Conservation (phyloP, 2,113 vertebrate species). For the Clarias magur region DNA sequence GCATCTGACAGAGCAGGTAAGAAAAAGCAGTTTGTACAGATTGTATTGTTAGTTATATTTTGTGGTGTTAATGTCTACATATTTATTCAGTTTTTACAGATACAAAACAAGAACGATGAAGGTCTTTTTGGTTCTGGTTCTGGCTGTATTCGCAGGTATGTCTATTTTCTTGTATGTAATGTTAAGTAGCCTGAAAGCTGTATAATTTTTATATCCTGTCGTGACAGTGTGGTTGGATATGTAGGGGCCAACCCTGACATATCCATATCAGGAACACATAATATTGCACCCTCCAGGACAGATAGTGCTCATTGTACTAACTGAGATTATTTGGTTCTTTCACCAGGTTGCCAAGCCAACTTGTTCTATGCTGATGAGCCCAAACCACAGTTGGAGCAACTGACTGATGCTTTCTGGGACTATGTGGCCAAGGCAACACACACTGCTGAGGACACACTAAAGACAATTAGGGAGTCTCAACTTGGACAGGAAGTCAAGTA, state of each 20-base stretch:
- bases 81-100: not conserved
- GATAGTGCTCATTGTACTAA: not conserved
- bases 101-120: slow-evolving; percentile 61
- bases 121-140: slow-evolving; percentile 56
- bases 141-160: slow-evolving; percentile 47
- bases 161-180: not conserved
- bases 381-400: slow-evolving; percentile 71
- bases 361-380: slow-evolving; percentile 71
- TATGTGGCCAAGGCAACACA: slow-evolving; percentile 71
- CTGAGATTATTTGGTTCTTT: not conserved
- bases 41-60: not conserved
- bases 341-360: slow-evolving; percentile 69
- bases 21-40: not conserved
- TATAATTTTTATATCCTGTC: not conserved
- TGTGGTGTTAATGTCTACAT: not conserved
- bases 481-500: slow-evolving; percentile 74
- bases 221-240: too few species aligned
- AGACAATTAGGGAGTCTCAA: slow-evolving; percentile 70
- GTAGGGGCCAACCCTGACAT: too few species aligned
- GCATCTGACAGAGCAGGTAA: slow-evolving; percentile 41
- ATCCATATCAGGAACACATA: not conserved
- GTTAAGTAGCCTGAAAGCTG: slow-evolving; percentile 4
- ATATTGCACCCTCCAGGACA: not conserved
- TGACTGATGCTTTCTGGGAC: slow-evolving; percentile 76
- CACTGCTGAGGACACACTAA: slow-evolving; percentile 72